phyloP scores from a whole-genome alignment of 1,140 invertebrate genomes.

The Achatina immaculata region DNA sequence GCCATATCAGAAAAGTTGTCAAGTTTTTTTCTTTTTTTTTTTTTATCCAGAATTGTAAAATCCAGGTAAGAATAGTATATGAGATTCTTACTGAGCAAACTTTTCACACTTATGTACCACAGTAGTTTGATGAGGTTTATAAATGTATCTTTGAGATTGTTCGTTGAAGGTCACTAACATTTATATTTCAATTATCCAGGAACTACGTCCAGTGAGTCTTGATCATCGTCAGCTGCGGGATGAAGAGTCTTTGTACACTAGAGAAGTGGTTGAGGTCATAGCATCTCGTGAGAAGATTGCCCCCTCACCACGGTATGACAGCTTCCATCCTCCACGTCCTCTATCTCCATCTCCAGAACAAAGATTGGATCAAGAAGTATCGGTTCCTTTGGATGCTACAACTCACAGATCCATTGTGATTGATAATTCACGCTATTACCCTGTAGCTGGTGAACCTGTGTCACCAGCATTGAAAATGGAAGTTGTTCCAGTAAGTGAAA shows the following conservation, averaged over 20 bases:
- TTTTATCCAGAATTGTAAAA: no score
- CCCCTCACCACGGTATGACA: constrained; percentile 12
- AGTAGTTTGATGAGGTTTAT: no score
- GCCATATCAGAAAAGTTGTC: no score
- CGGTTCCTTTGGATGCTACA: background rate
- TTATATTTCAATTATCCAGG: constrained; percentile 22
- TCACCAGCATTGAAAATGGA: background rate
- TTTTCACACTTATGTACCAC: no score
- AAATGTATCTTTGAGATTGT: no score
- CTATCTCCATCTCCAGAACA: constrained; percentile 20
- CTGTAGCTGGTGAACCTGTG: background rate
- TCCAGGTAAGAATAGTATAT: no score
- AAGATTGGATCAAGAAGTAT: background rate
- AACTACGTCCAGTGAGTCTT: constrained; percentile 8
- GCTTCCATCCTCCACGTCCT: constrained; percentile 5
- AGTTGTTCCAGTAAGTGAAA: background rate
- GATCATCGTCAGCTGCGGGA: background rate
- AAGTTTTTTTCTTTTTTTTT: no score
- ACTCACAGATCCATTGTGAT: background rate
- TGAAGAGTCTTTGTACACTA: background rate
- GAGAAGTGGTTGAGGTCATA: constrained; percentile 11
- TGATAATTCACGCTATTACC: background rate
- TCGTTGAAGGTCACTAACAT: background rate
- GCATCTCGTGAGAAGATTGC: background rate
- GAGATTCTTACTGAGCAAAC: no score